A percentile compares a stretch with the other conserved stretches of the same genome.
These are phyloP conservation scores for Melanogrammus aeglefinus DNA, from an alignment of 2,797 vertebrate species.

Conservation along the genomic window DNA sequence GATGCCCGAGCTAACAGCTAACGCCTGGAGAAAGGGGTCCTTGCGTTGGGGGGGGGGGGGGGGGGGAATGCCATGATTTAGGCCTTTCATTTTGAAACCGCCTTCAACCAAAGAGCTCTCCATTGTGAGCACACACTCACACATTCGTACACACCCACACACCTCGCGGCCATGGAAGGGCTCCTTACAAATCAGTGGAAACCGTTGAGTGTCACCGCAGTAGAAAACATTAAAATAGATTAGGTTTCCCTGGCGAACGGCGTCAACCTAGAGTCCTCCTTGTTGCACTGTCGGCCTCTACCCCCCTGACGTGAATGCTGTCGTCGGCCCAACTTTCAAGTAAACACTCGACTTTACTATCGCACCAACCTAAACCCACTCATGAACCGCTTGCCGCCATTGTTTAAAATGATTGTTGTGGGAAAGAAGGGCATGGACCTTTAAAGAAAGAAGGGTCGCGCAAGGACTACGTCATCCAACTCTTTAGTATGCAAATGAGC, in stretches of 20 bases:
- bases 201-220: background rate
- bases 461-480: too few relatives aligned
- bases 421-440: too few relatives aligned
- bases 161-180: background rate
- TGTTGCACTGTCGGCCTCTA: background rate
- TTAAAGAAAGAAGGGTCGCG: too few relatives aligned
- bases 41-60: background rate
- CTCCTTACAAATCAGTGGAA: background rate
- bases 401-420: too few relatives aligned
- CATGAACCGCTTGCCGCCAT: too few relatives aligned
- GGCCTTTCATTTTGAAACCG: constrained; percentile 4
- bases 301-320: too few relatives aligned
- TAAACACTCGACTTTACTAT: too few relatives aligned
- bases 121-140: background rate
- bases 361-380: too few relatives aligned
- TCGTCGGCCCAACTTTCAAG: too few relatives aligned
- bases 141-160: too few relatives aligned
- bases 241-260: background rate
- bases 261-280: background rate
- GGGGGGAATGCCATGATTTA: background rate
- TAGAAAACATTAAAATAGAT: background rate
- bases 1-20: background rate
- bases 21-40: background rate
- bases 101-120: background rate
- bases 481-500: too few relatives aligned